phyloP scores from a whole-genome alignment of 2,888 invertebrate species.

The Tenthredo mesomela region DNA sequence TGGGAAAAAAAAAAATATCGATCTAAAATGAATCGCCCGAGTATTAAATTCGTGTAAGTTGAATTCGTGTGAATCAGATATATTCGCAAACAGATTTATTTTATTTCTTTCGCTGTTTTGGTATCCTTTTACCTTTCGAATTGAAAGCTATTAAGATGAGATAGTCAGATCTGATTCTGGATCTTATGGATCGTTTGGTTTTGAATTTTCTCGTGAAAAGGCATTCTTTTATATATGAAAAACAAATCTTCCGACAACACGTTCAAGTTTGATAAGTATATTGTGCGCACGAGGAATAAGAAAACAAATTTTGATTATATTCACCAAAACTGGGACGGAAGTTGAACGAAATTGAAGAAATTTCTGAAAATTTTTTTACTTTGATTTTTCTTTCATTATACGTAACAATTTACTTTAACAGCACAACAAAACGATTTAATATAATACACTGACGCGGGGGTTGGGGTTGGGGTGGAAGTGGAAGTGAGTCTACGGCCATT shows the following conservation, averaged over 20 bases:
- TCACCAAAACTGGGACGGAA: neutral
- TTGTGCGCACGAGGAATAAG: neutral
- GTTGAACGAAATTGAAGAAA: neutral
- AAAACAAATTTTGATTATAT: neutral
- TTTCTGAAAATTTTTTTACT: too few relatives aligned
- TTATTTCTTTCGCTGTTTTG: neutral
- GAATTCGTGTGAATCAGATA: neutral
- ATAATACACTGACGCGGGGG: neutral
- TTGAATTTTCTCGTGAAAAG: neutral
- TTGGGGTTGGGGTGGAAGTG: neutral
- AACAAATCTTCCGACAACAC: neutral
- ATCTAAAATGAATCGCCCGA: too few relatives aligned
- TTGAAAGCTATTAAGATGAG: neutral
- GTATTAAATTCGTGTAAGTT: neutral
- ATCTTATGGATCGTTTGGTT: neutral
- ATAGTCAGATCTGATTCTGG: neutral
- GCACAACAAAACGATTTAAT: neutral
- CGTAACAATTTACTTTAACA: neutral
- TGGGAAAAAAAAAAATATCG: too few relatives aligned
- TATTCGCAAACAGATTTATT: neutral
- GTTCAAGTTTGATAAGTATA: neutral
- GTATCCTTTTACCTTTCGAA: neutral
- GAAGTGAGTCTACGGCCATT: slow-evolving; percentile 14
- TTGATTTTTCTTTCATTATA: neutral
- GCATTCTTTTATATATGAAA: neutral